Evolutionary conservation across 2,888 invertebrate genomes (phyloP), one percentile per base, ranked within the genome.

Genomic region (Troglohyphantes excavatus): DNA sequence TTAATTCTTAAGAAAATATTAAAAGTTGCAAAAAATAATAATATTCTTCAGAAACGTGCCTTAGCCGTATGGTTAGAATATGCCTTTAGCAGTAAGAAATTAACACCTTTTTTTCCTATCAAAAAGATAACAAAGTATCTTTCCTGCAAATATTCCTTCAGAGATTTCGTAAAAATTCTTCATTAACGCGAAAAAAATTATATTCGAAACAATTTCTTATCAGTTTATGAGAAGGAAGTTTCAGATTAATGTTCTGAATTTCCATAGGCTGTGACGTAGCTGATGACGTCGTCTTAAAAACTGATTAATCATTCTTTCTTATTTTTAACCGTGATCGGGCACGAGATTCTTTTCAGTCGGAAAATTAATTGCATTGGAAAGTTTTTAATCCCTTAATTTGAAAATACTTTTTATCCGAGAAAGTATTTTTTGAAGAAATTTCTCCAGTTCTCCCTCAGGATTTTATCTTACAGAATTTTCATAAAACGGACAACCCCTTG

Each of bases 211-310:
- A 53, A 43, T 29, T 67, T 81, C 81, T 68, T 68, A 81, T 81
- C 81, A 68, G 53, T 46, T 68, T 79, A 1, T 17, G 65, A 5
- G 27, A 75, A 53, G 68, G 17, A 68, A 53, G 29, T 46, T 81
- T 68, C 53, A 68, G 81, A 81, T 81, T 68, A 81, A 81, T 81
- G 68, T 68, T 68, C 78, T 27, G 29, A 68, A 81, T 81, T 81
- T 81, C 46, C 78, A 46, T 27, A 11, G 67, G 46, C 46, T n/a
- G n/a, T 53, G 53, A 67, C 23, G 46, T 53, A 17, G 81, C 23
- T 19, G 27, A 53, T 81, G 68, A 81, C 81, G 81, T 81, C 81
- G 67, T 68, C 81, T 81, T 81, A 81, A 81, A 67, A 68, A 81
- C 13, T 53, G 46, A 81, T 81, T 81, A 68, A 81, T 81, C 81